A percentile compares a stretch with the other conserved stretches of the same genome.
These are phyloP conservation scores for Aleiodes testaceus DNA, from an alignment of 2,888 invertebrate species.

Conservation along the genomic window DNA sequence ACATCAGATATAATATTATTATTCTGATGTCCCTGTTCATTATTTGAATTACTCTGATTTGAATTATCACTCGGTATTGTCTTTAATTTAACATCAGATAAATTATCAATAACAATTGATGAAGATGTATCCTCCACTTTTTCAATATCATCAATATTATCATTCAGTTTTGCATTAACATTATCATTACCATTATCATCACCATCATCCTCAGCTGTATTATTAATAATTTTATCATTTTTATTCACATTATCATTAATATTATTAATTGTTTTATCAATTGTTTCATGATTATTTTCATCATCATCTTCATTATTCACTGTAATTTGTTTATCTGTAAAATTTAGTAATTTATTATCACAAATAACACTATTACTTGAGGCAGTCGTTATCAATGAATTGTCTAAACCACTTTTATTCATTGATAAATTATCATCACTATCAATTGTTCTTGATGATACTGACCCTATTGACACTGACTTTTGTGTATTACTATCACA, in stretches of 20 bases:
- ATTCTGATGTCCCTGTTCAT: constrained; percentile 1
- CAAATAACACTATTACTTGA: constrained; percentile 53
- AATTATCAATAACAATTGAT: too few species aligned
- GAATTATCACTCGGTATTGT: not conserved
- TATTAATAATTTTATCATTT: constrained; percentile 5
- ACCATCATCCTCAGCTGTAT: too few species aligned
- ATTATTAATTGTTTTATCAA: too few species aligned
- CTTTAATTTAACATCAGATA: too few species aligned
- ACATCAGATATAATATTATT: not conserved
- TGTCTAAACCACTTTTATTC: constrained; percentile 42
- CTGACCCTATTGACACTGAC: not conserved
- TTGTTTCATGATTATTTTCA: too few species aligned
- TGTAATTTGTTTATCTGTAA: constrained; percentile 57
- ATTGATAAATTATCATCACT: constrained; percentile 49
- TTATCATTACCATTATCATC: not conserved
- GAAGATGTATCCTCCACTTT: too few species aligned
- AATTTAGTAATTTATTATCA: constrained; percentile 63
- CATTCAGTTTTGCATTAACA: not conserved
- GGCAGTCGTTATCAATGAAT: constrained; percentile 55
- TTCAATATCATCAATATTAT: not conserved
- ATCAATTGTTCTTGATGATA: constrained; percentile 44
- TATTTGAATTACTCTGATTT: not conserved
- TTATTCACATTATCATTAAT: constrained; percentile 13
- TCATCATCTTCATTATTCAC: constrained; percentile 1
- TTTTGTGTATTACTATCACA: constrained; percentile 42